A percentile compares a stretch with the other conserved stretches of the same genome.
Evolutionary conservation across 2,888 invertebrate genomes (phyloP).

Genomic region (Tortricodes alternella): DNA sequence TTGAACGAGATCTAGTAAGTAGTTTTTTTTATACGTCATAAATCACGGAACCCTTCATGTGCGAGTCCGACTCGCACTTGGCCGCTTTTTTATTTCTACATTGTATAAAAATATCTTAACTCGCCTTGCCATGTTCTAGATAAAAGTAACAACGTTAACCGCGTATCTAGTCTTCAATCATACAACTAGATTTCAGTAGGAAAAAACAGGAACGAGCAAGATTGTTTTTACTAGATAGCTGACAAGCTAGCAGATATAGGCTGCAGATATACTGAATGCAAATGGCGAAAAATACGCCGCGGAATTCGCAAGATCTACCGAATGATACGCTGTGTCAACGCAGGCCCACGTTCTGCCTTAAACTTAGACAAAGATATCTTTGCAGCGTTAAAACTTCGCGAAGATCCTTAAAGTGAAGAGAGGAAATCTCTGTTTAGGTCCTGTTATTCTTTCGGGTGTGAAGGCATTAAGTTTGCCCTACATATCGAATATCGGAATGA

Average conservation of each 20-base stretch:
- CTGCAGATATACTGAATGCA: constrained; percentile 47
- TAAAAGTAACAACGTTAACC: constrained; percentile 5
- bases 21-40: too few species aligned
- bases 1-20: too few species aligned
- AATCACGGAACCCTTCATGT: too few species aligned
- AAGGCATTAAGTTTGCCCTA: not conserved
- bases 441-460: not conserved
- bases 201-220: constrained; percentile 24
- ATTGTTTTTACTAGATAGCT: constrained; percentile 13
- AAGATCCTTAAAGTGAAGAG: not conserved
- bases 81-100: not conserved
- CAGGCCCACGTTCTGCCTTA: constrained; percentile 26
- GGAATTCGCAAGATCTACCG: constrained; percentile 44
- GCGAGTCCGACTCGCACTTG: too few species aligned
- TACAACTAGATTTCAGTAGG: constrained; percentile 24
- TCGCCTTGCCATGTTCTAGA: not conserved
- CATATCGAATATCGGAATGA: constrained; percentile 46
- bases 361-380: constrained; percentile 33
- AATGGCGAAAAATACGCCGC: constrained; percentile 56
- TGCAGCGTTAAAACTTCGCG: constrained; percentile 20
- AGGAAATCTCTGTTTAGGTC: not conserved
- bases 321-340: constrained; percentile 42
- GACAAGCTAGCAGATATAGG: constrained; percentile 9
- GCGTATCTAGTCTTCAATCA: constrained; percentile 28
- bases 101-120: constrained; percentile 12